phyloP scores from a whole-genome alignment of 2,888 invertebrate genomes.

The Bellardia pandia region DNA sequence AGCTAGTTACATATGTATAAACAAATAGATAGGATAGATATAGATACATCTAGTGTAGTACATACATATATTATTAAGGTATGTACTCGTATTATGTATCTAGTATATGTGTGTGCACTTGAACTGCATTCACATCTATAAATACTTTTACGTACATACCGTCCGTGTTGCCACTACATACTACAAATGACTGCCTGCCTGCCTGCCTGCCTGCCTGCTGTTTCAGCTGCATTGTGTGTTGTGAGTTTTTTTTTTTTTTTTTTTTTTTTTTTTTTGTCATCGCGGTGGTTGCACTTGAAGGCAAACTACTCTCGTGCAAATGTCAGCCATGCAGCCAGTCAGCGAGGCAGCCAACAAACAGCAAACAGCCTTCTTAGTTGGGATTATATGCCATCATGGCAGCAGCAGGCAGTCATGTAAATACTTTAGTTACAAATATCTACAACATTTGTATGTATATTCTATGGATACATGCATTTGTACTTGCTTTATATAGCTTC shows the following conservation, averaged over 20 bases:
- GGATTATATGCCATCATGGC: conserved; percentile 45
- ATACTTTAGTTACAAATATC: conserved; percentile 30
- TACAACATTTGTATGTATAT: neutral
- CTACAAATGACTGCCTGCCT: neutral
- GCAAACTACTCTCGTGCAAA: conserved; percentile 73
- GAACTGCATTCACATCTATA: conserved; percentile 72
- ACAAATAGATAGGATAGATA: neutral
- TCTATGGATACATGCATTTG: neutral
- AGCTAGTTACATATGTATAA: neutral
- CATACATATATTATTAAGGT: conserved; percentile 8
- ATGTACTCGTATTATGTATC: neutral
- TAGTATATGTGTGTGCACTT: conserved; percentile 68
- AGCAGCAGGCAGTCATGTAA: conserved; percentile 2
- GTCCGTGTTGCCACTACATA: conserved; percentile 23
- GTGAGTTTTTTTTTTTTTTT: neutral
- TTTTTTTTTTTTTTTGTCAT: conserved; percentile 29
- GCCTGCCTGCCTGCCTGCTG: neutral
- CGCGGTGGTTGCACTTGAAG: conserved; percentile 72
- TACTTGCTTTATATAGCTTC: neutral
- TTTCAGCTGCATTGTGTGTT: conserved; percentile 1
- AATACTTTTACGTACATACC: conserved; percentile 52
- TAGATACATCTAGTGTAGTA: neutral
- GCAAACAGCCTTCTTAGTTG: conserved; percentile 64
- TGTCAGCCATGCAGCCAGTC: conserved; percentile 66
- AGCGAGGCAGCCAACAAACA: conserved; percentile 44